phyloP scores from a whole-genome alignment of 1,140 invertebrate species.

The Brevipalpus yothersi region DNA sequence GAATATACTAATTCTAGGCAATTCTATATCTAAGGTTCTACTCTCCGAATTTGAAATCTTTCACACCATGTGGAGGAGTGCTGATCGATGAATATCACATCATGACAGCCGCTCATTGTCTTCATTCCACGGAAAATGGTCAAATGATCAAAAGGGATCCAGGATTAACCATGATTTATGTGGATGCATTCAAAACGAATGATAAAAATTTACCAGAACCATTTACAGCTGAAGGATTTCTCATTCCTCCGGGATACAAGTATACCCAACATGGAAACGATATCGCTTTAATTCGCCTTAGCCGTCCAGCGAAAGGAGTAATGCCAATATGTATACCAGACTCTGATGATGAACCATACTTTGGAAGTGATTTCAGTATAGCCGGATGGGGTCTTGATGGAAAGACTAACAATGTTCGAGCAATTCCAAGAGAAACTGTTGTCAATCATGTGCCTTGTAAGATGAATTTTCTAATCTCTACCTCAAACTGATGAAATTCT shows the following conservation, averaged over 20 bases:
- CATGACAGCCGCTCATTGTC: slow-evolving; percentile 21
- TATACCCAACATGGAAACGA: slow-evolving; percentile 7
- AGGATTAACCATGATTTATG: neutral
- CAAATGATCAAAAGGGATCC: neutral
- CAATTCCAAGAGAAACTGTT: neutral
- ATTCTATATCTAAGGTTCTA: neutral
- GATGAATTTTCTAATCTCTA: neutral
- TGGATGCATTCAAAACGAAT: neutral
- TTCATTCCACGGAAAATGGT: neutral
- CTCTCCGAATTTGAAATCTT: neutral
- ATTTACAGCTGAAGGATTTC: neutral
- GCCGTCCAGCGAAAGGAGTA: slow-evolving; percentile 28
- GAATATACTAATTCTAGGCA: neutral
- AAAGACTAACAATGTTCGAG: neutral
- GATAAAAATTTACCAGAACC: neutral
- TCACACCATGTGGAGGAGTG: slow-evolving; percentile 16
- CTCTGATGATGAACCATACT: slow-evolving; percentile 2
- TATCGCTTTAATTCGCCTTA: slow-evolving; percentile 49
- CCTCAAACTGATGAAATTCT: neutral
- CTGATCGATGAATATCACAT: slow-evolving; percentile 19
- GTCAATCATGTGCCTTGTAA: neutral
- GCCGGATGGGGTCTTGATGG: slow-evolving; percentile 27
- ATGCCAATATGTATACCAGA: slow-evolving; percentile 15
- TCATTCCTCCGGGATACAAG: neutral
- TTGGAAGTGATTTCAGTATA: slow-evolving; percentile 10